Evolutionary conservation across 2,888 invertebrate genomes (phyloP).

Genomic region (Deroplatys truncata): DNA sequence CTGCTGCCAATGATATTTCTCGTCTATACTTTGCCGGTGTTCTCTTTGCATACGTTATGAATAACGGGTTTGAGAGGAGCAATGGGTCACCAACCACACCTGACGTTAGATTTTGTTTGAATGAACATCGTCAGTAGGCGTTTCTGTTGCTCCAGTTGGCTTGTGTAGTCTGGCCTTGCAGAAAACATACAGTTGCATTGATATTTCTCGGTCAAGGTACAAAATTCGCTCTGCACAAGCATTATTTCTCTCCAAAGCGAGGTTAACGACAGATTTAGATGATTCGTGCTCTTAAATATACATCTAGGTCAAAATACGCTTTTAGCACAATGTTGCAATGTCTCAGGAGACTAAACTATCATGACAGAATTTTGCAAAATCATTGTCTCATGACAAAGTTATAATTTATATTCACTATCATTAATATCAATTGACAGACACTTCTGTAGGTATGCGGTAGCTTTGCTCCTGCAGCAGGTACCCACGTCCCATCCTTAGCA

Average conservation of each 20-base stretch:
- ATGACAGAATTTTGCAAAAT: background rate
- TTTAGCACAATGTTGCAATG: background rate
- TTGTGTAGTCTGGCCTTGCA: background rate
- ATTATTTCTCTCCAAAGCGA: background rate
- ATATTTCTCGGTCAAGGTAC: background rate
- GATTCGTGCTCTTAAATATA: background rate
- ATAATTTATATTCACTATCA: too few species aligned
- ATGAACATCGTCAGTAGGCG: background rate
- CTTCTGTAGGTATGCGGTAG: too few species aligned
- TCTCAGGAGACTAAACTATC: background rate
- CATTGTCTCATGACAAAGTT: too few species aligned
- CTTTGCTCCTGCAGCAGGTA: too few species aligned
- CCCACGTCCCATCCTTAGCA: too few species aligned
- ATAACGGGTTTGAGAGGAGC: background rate
- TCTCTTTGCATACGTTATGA: background rate
- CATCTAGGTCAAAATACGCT: background rate
- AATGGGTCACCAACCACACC: too few species aligned
- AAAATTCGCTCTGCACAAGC: background rate
- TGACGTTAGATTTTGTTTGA: background rate
- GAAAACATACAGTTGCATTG: background rate
- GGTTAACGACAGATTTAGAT: background rate
- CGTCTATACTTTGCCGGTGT: too few species aligned
- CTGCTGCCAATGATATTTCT: background rate
- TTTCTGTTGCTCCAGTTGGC: background rate
- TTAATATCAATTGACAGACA: too few species aligned